These are phyloP conservation scores for Shargacucullia verbasci DNA, from an alignment of 2,888 invertebrate genomes.

Conservation along the genomic window DNA sequence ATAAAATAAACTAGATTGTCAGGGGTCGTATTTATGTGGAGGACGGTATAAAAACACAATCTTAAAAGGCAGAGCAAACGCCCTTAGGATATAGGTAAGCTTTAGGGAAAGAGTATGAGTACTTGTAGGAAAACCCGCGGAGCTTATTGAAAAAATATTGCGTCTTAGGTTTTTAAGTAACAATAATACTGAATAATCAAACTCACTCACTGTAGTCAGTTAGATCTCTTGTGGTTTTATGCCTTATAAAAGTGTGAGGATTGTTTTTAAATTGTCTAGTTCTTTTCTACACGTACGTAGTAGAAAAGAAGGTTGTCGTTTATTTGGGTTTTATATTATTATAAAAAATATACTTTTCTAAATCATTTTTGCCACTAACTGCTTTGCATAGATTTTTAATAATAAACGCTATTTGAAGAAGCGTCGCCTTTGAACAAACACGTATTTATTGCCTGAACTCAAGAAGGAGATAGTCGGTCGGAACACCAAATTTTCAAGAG, in stretches of 20 bases:
- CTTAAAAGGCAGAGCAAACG: constrained; percentile 66
- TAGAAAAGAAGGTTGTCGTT: no score
- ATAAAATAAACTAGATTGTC: constrained; percentile 73
- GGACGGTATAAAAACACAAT: constrained; percentile 70
- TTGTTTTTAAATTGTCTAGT: no score
- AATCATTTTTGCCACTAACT: no score
- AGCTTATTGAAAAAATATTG: constrained; percentile 60
- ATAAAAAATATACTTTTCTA: no score
- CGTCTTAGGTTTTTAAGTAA: constrained; percentile 43
- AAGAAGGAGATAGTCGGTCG: constrained; percentile 12
- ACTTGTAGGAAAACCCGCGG: constrained; percentile 52
- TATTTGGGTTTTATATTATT: no score
- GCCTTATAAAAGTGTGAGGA: no score
- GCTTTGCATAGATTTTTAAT: no score
- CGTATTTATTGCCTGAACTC: constrained; percentile 26
- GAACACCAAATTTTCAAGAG: constrained; percentile 19
- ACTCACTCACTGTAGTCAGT: constrained; percentile 29
- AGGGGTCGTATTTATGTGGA: constrained; percentile 70
- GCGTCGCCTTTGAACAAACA: constrained; percentile 5
- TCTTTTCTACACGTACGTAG: no score
- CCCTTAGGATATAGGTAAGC: constrained; percentile 67
- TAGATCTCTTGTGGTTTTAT: constrained; percentile 3
- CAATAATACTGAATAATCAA: constrained; percentile 43
- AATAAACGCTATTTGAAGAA: no score
- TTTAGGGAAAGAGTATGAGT: constrained; percentile 52